Evolutionary conservation across 2,888 invertebrate genomes (phyloP).

Genomic region (Pteria penguin): DNA sequence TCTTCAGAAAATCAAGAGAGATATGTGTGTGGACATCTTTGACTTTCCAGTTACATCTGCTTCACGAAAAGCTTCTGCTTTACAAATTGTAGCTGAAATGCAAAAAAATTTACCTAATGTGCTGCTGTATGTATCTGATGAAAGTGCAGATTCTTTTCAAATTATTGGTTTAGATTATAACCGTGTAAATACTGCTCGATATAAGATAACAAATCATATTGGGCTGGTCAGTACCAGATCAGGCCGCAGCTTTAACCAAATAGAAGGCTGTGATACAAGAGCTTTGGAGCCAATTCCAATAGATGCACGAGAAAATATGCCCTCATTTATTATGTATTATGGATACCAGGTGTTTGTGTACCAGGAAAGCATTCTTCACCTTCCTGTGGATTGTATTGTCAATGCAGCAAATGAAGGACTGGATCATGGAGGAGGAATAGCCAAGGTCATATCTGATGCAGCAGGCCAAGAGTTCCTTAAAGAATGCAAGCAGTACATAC

Average conservation of each 20-base stretch:
- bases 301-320: neutral
- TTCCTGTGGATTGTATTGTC: constrained; percentile 37
- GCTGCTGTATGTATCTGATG: constrained; percentile 7
- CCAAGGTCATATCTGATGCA: constrained; percentile 29
- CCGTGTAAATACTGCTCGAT: neutral
- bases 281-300: neutral
- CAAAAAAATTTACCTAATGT: neutral
- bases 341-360: constrained; percentile 22
- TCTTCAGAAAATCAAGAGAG: constrained; percentile 2
- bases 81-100: neutral
- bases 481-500: constrained; percentile 33
- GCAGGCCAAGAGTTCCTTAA: constrained; percentile 23
- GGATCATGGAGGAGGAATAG: constrained; percentile 36
- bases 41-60: neutral
- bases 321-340: constrained; percentile 21
- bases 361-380: constrained; percentile 31
- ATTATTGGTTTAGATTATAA: neutral
- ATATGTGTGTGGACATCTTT: constrained; percentile 14
- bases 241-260: neutral
- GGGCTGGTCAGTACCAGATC: neutral
- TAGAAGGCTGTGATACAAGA: neutral
- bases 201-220: neutral
- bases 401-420: constrained; percentile 41
- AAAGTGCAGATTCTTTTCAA: neutral
- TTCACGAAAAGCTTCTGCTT: neutral